Conservation (phyloP, 2,888 invertebrate genomes). For the Tetrapedia diversipes region DNA sequence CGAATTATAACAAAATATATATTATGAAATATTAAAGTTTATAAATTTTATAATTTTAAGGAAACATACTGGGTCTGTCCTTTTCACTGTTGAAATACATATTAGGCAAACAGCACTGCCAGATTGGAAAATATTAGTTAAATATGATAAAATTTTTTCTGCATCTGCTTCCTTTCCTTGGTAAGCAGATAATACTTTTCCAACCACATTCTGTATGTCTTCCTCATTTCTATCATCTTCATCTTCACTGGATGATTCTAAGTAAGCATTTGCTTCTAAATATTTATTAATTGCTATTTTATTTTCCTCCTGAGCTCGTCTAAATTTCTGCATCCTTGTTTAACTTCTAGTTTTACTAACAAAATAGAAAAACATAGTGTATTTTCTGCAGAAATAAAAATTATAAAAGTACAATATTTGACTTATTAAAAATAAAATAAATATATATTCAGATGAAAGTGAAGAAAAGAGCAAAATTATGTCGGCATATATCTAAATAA, state of each 20-base stretch:
- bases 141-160: constrained; percentile 87
- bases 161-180: constrained; percentile 81
- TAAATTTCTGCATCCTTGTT: constrained; percentile 79
- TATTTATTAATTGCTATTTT: constrained; percentile 77
- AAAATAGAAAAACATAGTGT: neutral
- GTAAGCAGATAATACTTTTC: constrained; percentile 76
- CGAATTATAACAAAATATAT: neutral
- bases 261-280: constrained; percentile 69
- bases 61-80: constrained; percentile 86
- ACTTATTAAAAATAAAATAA: neutral
- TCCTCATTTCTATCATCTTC: constrained; percentile 75
- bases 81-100: constrained; percentile 94
- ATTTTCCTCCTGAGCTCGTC: constrained; percentile 76
- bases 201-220: constrained; percentile 74
- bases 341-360: neutral
- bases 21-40: neutral
- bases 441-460: neutral
- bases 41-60: neutral
- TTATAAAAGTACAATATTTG: neutral
- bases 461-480: neutral
- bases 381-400: neutral
- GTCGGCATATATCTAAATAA: neutral
- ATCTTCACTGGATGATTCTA: constrained; percentile 79
- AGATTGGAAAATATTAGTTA: constrained; percentile 91
- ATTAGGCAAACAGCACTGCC: constrained; percentile 93